phyloP scores from a whole-genome alignment of 30 jellyfish, hydroid and myxozoan genomes.

The Chironex yamaguchii region DNA sequence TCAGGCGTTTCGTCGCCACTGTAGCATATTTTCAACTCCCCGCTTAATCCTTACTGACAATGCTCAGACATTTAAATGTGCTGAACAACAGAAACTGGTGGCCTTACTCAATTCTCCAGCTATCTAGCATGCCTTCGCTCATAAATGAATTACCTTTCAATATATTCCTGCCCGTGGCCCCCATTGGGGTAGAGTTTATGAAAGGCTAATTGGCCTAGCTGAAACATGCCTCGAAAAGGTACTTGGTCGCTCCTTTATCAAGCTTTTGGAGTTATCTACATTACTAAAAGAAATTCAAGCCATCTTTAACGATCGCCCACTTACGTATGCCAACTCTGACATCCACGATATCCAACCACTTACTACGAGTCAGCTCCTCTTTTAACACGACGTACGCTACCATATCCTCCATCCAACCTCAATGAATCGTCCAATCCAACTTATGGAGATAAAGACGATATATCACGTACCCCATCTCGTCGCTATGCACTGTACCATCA shows the following conservation, averaged over 20 bases:
- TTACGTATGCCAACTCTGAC: constrained; percentile 10
- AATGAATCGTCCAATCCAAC: constrained; percentile 8
- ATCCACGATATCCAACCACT: constrained; percentile 28
- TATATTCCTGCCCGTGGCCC: constrained; percentile 52
- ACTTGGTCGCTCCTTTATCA: constrained; percentile 25
- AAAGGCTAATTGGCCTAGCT: constrained; percentile 17
- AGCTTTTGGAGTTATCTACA: neutral
- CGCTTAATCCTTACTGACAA: constrained; percentile 29
- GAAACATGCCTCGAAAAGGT: constrained; percentile 2
- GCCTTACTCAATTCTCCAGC: constrained; percentile 9
- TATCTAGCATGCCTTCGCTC: constrained; percentile 29
- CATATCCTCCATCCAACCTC: constrained; percentile 15
- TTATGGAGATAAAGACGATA: constrained; percentile 11
- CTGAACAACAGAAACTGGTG: constrained; percentile 23
- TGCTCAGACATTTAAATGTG: constrained; percentile 42
- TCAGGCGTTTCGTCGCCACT: constrained; percentile 52
- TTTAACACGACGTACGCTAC: constrained; percentile 28
- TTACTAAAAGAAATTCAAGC: constrained; percentile 30
- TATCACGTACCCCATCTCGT: neutral
- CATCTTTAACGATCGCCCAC: constrained; percentile 38
- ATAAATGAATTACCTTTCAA: constrained; percentile 11
- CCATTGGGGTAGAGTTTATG: constrained; percentile 42
- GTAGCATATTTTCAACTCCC: constrained; percentile 20
- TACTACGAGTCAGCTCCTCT: constrained; percentile 26
- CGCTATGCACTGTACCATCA: constrained; percentile 2